These are phyloP conservation scores for Pitangus sulphuratus DNA, from an alignment of 2,797 vertebrate genomes.

Conservation along the genomic window DNA sequence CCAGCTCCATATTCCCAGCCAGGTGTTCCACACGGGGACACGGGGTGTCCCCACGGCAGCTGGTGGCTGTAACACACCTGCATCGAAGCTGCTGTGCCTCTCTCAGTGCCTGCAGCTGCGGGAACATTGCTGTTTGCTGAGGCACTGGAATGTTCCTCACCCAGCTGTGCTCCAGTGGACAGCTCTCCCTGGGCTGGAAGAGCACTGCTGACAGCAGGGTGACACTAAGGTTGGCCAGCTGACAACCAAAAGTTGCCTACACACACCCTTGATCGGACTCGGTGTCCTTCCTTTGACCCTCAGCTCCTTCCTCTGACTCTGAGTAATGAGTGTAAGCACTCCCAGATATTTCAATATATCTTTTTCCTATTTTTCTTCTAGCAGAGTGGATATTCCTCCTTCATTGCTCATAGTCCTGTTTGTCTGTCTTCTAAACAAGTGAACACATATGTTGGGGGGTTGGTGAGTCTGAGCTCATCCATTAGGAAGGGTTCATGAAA, in stretches of 20 bases:
- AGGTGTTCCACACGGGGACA: not conserved
- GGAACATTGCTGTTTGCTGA: not conserved
- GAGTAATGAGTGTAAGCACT: not conserved
- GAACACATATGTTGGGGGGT: not conserved
- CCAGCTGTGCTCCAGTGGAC: not conserved
- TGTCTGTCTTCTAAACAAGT: not conserved
- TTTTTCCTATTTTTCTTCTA: not conserved
- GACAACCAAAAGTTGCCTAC: not conserved
- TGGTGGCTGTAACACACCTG: not conserved
- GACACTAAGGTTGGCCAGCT: not conserved
- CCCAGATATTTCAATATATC: not conserved
- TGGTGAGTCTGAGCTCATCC: not conserved
- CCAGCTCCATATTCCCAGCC: not conserved
- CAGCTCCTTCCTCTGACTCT: conserved; percentile 7
- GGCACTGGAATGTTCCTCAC: not conserved
- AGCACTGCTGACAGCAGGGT: not conserved
- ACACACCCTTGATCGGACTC: not conserved
- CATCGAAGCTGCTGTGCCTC: not conserved
- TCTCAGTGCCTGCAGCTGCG: not conserved
- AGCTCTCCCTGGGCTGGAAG: not conserved
- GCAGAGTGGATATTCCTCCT: not conserved
- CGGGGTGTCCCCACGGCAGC: not conserved
- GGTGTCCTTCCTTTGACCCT: conserved; percentile 16
- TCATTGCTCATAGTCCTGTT: not conserved
- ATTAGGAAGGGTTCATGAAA: not conserved